These are phyloP conservation scores for Parambassis ranga DNA, from an alignment of 2,797 vertebrate species.

Conservation along the genomic window DNA sequence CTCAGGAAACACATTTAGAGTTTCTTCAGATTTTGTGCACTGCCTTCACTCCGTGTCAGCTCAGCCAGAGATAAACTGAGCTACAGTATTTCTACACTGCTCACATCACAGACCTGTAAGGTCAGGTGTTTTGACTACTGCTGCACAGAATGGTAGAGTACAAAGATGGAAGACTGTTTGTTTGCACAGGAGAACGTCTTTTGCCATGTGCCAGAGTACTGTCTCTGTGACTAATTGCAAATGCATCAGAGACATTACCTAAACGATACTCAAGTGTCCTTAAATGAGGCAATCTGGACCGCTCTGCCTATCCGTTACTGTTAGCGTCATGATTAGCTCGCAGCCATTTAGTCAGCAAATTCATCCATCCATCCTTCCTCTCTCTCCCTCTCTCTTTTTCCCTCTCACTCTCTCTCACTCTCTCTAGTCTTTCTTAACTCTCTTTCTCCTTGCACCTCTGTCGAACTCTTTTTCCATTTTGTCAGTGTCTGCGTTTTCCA, in stretches of 20 bases:
- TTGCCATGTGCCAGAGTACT: slow-evolving; percentile 7
- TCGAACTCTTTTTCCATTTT: slow-evolving; percentile 39
- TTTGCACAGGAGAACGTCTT: background rate
- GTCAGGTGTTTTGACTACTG: background rate
- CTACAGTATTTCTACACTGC: background rate
- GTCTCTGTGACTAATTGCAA: slow-evolving; percentile 29
- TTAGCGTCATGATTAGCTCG: slow-evolving; percentile 64
- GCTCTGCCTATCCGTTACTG: slow-evolving; percentile 53
- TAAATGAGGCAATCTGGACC: slow-evolving; percentile 61
- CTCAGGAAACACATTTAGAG: slow-evolving; percentile 7
- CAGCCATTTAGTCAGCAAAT: slow-evolving; percentile 53
- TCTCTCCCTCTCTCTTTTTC: slow-evolving; percentile 1
- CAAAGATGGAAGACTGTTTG: background rate
- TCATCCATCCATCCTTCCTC: slow-evolving; percentile 43
- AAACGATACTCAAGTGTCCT: slow-evolving; percentile 58
- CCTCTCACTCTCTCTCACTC: slow-evolving; percentile 13
- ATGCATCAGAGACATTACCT: slow-evolving; percentile 48
- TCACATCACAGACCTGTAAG: slow-evolving; percentile 6
- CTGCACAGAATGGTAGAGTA: background rate
- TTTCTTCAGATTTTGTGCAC: slow-evolving; percentile 7
- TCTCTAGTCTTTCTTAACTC: slow-evolving; percentile 10
- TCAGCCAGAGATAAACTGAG: background rate
- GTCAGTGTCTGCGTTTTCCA: slow-evolving; percentile 45
- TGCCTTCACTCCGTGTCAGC: slow-evolving; percentile 7
- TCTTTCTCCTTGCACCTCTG: slow-evolving; percentile 16